These are phyloP conservation scores for Oryzias javanicus DNA, from an alignment of 2,113 vertebrate genomes.

Conservation along the genomic window DNA sequence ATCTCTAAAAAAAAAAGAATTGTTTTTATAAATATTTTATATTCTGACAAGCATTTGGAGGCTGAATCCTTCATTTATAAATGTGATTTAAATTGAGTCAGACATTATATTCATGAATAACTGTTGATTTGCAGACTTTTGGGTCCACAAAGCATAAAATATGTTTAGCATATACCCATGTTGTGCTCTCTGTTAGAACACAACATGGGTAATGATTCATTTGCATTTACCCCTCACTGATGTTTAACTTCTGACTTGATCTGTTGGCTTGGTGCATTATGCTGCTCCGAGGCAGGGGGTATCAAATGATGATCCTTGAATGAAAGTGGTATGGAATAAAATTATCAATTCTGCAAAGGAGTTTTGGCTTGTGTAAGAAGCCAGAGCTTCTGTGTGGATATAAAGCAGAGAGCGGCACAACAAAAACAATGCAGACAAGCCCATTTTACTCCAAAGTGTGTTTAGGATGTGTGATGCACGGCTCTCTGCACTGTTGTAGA, in stretches of 20 bases:
- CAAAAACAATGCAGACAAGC: conserved; percentile 60
- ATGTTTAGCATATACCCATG: conserved; percentile 11
- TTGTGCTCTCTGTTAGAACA: conserved; percentile 13
- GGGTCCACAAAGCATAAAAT: conserved; percentile 39
- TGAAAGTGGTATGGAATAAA: conserved; percentile 35
- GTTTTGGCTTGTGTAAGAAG: conserved; percentile 34
- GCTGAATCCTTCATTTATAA: conserved; percentile 27
- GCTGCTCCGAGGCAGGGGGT: conserved; percentile 22
- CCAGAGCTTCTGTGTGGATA: conserved; percentile 49
- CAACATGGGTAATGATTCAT: conserved; percentile 30
- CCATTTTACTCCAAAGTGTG: conserved; percentile 62
- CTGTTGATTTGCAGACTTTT: conserved; percentile 35
- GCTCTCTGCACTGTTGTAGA: conserved; percentile 63
- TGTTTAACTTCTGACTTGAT: conserved; percentile 42
- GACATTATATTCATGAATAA: conserved; percentile 57
- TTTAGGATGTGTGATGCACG: conserved; percentile 60
- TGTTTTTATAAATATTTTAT: conserved; percentile 40
- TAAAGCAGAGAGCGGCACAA: conserved; percentile 57
- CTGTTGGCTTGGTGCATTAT: conserved; percentile 28
- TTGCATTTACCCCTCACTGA: conserved; percentile 13
- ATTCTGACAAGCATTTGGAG: conserved; percentile 35
- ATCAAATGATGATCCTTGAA: conserved; percentile 33
- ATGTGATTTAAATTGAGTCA: conserved; percentile 39
- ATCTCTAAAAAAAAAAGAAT: not conserved
- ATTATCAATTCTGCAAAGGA: conserved; percentile 36